A percentile compares a stretch with the other conserved stretches of the same genome.
phyloP scores from a whole-genome alignment of 2,113 vertebrate genomes.

The Phyllostomus discolor region DNA sequence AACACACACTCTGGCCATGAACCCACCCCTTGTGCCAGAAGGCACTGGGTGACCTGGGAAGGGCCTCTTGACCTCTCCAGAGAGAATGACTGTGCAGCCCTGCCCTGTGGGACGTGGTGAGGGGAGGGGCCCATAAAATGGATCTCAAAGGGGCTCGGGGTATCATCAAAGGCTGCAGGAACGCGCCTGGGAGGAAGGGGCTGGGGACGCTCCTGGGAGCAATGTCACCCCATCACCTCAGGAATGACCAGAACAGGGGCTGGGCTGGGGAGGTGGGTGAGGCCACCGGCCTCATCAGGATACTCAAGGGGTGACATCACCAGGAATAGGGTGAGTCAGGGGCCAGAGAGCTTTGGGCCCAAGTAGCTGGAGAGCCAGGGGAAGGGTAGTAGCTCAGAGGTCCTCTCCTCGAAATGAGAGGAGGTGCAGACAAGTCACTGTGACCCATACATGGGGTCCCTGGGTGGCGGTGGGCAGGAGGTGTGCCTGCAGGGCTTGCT shows the following conservation, averaged over 20 bases:
- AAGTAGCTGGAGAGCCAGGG: background rate
- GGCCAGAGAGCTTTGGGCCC: background rate
- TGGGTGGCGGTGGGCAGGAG: background rate
- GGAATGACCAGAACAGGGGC: constrained; percentile 55
- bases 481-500: constrained; percentile 5
- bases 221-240: constrained; percentile 57
- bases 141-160: constrained; percentile 69
- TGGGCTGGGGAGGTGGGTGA: constrained; percentile 46
- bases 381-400: background rate
- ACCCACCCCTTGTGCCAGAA: background rate
- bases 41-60: constrained; percentile 39
- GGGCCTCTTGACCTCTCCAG: constrained; percentile 59
- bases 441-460: background rate
- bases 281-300: constrained; percentile 20
- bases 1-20: background rate
- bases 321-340: constrained; percentile 46
- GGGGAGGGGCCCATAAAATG: constrained; percentile 70
- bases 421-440: background rate
- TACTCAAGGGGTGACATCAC: constrained; percentile 52
- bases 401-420: background rate
- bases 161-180: constrained; percentile 70
- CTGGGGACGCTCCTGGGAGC: constrained; percentile 69
- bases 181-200: constrained; percentile 53
- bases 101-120: constrained; percentile 49
- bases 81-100: constrained; percentile 59